Evolutionary conservation across 2,888 invertebrate species (phyloP).

Genomic region (Tanytarsus gracilentus): DNA sequence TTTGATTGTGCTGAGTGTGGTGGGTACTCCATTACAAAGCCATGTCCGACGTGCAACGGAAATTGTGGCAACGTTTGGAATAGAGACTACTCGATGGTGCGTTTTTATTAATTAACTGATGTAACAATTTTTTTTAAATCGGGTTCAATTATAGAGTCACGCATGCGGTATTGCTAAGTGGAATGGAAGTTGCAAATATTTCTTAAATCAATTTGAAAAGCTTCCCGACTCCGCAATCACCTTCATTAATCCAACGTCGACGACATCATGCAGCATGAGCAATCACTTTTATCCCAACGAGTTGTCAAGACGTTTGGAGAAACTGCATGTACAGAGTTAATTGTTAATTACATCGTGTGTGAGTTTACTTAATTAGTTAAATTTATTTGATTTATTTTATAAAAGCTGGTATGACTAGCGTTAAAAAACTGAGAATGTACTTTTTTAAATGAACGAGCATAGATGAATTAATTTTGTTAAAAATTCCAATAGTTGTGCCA

Average conservation of each 20-base stretch:
- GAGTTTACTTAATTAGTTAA: not conserved
- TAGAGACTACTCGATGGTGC: slow-evolving; percentile 67
- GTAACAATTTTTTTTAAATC: not conserved
- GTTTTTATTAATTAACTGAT: slow-evolving; percentile 33
- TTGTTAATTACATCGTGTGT: too few species aligned
- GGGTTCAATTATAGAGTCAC: slow-evolving; percentile 4
- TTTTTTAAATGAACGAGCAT: too few species aligned
- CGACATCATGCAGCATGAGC: slow-evolving; percentile 17
- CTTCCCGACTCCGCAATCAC: slow-evolving; percentile 5
- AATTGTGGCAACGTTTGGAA: slow-evolving; percentile 63
- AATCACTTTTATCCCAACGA: slow-evolving; percentile 22
- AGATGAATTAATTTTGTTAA: too few species aligned
- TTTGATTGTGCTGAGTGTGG: slow-evolving; percentile 72
- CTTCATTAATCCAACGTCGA: slow-evolving; percentile 10
- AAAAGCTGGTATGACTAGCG: too few species aligned
- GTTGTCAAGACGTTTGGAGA: slow-evolving; percentile 15
- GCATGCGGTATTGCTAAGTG: slow-evolving; percentile 15
- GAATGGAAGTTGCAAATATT: slow-evolving; percentile 17
- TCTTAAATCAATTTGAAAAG: slow-evolving; percentile 8
- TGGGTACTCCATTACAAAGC: slow-evolving; percentile 63
- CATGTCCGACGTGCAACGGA: slow-evolving; percentile 68
- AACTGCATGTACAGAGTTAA: slow-evolving; percentile 11
- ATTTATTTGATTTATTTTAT: not conserved
- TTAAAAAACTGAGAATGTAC: too few species aligned
- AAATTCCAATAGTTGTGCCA: too few species aligned